Conservation (phyloP, 2,888 invertebrate genomes). For the Eristalis tenax region DNA sequence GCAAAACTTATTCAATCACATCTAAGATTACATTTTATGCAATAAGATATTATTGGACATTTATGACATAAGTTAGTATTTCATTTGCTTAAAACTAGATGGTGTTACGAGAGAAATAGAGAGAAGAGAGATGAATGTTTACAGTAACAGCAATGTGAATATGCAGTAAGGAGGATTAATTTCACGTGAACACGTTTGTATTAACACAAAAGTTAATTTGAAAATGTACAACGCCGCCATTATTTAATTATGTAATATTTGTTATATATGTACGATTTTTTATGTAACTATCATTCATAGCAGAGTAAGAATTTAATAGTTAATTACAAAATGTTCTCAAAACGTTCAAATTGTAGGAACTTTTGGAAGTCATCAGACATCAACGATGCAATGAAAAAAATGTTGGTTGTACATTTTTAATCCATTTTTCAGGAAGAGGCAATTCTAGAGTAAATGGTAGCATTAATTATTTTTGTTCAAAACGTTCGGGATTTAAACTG, state of each 20-base stretch:
- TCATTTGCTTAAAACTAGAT: slow-evolving; percentile 51
- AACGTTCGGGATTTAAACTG: neutral
- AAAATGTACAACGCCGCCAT: neutral
- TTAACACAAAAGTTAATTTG: neutral
- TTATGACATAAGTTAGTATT: slow-evolving; percentile 50
- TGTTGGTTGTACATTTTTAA: neutral
- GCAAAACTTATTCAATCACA: slow-evolving; percentile 60
- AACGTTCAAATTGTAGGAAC: neutral
- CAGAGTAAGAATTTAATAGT: neutral
- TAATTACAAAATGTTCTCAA: neutral
- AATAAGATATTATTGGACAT: slow-evolving; percentile 55
- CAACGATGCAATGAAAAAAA: neutral
- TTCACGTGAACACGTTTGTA: neutral
- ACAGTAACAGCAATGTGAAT: neutral
- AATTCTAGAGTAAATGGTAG: neutral
- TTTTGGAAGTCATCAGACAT: neutral
- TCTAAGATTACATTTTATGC: slow-evolving; percentile 48
- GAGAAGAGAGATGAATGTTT: slow-evolving; percentile 9
- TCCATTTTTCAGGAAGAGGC: no score
- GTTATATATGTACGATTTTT: neutral
- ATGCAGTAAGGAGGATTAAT: slow-evolving; percentile 8
- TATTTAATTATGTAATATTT: neutral
- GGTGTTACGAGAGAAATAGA: slow-evolving; percentile 25
- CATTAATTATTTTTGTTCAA: neutral
- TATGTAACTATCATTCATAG: neutral